Evolutionary conservation across 2,888 invertebrate genomes (phyloP).

Genomic region (Epirrhoe tristata): DNA sequence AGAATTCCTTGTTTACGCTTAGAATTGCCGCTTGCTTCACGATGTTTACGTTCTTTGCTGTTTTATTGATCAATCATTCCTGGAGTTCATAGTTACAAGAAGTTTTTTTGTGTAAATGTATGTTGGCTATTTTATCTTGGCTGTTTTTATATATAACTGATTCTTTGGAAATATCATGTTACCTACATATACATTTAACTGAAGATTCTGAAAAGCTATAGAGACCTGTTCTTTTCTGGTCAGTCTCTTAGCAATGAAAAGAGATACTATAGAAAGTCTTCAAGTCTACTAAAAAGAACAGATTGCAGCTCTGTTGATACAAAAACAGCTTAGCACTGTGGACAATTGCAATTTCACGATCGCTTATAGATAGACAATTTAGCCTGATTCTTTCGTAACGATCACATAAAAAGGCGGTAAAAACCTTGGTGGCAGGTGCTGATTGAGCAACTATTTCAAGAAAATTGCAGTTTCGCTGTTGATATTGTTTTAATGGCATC

Average conservation of each 20-base stretch:
- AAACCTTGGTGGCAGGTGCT: conserved; percentile 13
- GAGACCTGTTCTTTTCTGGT: too few species aligned
- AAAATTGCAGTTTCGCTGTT: conserved; percentile 16
- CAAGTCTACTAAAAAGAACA: too few species aligned
- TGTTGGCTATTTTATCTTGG: neutral
- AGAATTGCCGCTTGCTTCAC: conserved; percentile 26
- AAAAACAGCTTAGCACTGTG: conserved; percentile 2
- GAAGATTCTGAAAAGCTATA: too few species aligned
- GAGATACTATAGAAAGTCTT: too few species aligned
- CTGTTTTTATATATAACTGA: too few species aligned
- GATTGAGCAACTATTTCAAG: conserved; percentile 19
- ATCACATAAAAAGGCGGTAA: conserved; percentile 20
- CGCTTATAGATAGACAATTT: conserved; percentile 11
- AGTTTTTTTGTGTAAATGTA: neutral
- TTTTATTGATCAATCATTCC: conserved; percentile 19
- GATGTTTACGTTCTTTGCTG: conserved; percentile 31
- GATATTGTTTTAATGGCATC: conserved; percentile 22
- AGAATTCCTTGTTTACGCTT: conserved; percentile 27
- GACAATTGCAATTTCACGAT: conserved; percentile 23
- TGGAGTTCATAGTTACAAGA: neutral
- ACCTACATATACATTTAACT: too few species aligned
- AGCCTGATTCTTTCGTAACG: conserved; percentile 22
- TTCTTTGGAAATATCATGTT: too few species aligned
- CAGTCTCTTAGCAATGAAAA: too few species aligned
- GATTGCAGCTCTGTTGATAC: neutral